Evolutionary conservation across 2,797 vertebrate species (phyloP), one percentile per base, ranked within the genome.

Genomic region (Semaprochilodus insignis): DNA sequence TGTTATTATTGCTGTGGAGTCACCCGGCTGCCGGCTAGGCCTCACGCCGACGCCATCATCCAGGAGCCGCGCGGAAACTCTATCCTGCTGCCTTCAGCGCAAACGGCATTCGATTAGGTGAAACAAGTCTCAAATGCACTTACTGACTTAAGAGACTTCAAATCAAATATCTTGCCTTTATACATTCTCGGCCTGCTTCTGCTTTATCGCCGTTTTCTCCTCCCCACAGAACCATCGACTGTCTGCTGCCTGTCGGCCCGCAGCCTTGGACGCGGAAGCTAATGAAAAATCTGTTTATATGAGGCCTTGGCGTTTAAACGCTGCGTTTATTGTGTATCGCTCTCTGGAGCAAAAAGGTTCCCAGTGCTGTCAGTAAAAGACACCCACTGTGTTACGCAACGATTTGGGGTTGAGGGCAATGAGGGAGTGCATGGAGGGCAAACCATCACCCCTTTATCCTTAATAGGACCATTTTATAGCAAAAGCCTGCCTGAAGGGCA

Each of bases 231-330:
- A 88, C 85, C 87, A 84, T 82, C 81, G 36, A 31, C 73, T 78
- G 77, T 86, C 84, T 77, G 74, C 75, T 77, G 85, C 83, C 79
- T 57, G 70, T 81, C 82, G 75, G 84, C 84, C 62, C 2, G 21
- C 51, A 69, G 77, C 83, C 81, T 86, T 82, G 71, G 77, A 21
- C n/a, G 70, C n/a, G 73, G 54, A 70, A 87, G 86, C 85, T 91
- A 91, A 91, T 89, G 91, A 90, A 91, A 88, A 86, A 87, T 82
- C 83, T 81, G 83, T 91, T 90, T 91, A 89, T 89, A 88, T 80
- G 83, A 86, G 85, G 85, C 88, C 85, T 89, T 86, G 87, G 65
- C 79, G 81, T 83, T 81, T 81, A 82, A 81, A 77, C 15, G 73
- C 78, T 36, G 74, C 44, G 27, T 81, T 75, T 79, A 80, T 77